Base-by-base conservation (phyloP, 2,888 invertebrate genomes). In the Cheilosia impressa region DNA sequence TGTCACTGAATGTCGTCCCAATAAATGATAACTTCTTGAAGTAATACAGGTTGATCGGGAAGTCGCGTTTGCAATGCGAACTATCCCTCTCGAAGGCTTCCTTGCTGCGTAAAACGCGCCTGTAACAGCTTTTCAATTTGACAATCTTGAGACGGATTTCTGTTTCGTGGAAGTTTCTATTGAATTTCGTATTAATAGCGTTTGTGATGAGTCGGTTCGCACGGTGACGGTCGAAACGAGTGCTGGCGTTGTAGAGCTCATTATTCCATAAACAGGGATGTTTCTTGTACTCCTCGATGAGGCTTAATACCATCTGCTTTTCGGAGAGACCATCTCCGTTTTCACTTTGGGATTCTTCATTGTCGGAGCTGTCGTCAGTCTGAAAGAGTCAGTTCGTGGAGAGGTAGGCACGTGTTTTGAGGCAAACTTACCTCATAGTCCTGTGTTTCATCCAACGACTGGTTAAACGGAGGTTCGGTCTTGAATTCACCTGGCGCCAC, bases 51-150 rank as follows among this genome's bases (percentile, higher is more conserved):
- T 27, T 10, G 19, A 52, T 52, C 5, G 10, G 2, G 4, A 52
- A 52, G 2, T 24, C 15, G 22, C 5, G 3, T 10, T 52, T 13
- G 10, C 4, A 4, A 5, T 52, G 24, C 1, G 57, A 45, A 10
- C 69, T 63, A 24, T 52, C 57, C 17, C 34, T 72, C n/a, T 72
- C 78, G 10, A 71, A 79, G 22, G 58, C 43, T 58, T 79, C 57
- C 50, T 43, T 34, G 27, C 72, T 41, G 17, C 66, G 66, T 1
- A 79, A 13, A 24, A n/a, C 24, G 4, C 31, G 17, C n/a, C 55
- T 55, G 55, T 55, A 55, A 9, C 55, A 17, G 3, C 5, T 15
- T 2, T 7, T 31, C 1, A 55, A 31, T 4, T 31, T 2, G n/a
- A 17, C 4, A 1, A 55, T 31, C n/a, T 31, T 55, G 6, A 9